Evolutionary conservation across 23 tunicate genomes (phyloP).

Genomic region (Ciona savignyi): DNA sequence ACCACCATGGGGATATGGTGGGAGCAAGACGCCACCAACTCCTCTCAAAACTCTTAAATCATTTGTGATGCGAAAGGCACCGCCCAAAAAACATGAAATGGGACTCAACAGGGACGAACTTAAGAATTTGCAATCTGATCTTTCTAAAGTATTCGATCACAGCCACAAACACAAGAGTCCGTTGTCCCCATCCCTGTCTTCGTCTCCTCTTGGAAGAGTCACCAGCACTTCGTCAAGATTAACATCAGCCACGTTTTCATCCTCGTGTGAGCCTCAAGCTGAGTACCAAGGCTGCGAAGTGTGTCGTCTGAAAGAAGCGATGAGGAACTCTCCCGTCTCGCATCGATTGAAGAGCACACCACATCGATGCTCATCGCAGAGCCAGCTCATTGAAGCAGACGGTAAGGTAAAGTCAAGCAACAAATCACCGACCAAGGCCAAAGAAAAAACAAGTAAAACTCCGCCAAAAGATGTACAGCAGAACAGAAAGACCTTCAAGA

Average conservation of each 20-base stretch:
- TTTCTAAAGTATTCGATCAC: slow-evolving; percentile 56
- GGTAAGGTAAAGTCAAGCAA: neutral
- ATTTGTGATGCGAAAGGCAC: slow-evolving; percentile 55
- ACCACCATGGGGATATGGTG: slow-evolving; percentile 66
- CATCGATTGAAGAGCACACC: slow-evolving; percentile 47
- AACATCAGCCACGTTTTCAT: slow-evolving; percentile 31
- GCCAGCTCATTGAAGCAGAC: neutral
- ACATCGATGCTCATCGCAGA: slow-evolving; percentile 44
- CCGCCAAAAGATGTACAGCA: neutral
- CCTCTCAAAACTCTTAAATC: slow-evolving; percentile 54
- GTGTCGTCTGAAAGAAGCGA: slow-evolving; percentile 70
- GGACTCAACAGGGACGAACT: slow-evolving; percentile 56
- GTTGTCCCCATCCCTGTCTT: slow-evolving; percentile 11
- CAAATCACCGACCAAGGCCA: neutral
- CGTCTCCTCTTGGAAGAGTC: slow-evolving; percentile 48
- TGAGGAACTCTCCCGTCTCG: slow-evolving; percentile 57
- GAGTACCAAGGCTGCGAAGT: slow-evolving; percentile 81
- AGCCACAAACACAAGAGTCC: slow-evolving; percentile 40
- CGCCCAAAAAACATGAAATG: slow-evolving; percentile 45
- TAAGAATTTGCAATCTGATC: slow-evolving; percentile 42
- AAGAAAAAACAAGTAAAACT: neutral
- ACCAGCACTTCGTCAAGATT: slow-evolving; percentile 29
- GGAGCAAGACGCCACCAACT: slow-evolving; percentile 23
- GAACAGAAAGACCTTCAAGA: neutral
- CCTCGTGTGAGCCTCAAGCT: slow-evolving; percentile 40